These are phyloP conservation scores for Cephalopterus ornatus DNA, from an alignment of 2,113 vertebrate species.

Conservation along the genomic window DNA sequence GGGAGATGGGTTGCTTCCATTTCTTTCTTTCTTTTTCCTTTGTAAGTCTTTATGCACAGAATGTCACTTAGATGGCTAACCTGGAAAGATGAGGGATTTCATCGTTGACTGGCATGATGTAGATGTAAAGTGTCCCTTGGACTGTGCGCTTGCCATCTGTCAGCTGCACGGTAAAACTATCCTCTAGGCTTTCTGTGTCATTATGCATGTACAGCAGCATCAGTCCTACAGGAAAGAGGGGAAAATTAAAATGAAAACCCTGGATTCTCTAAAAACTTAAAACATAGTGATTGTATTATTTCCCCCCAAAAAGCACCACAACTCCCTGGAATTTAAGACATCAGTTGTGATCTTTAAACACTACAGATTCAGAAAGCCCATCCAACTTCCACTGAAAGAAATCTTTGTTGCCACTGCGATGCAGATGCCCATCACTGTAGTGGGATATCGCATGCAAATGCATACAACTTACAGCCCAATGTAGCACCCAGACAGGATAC, in stretches of 20 bases:
- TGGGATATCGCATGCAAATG: not conserved
- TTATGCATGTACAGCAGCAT: conserved; percentile 85
- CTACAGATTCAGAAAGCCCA: not conserved
- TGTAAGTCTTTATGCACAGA: not conserved
- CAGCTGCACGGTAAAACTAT: conserved; percentile 80
- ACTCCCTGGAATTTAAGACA: not conserved
- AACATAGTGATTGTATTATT: not conserved
- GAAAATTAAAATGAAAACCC: conserved; percentile 21
- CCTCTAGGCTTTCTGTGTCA: conserved; percentile 86
- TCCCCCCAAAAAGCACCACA: not conserved
- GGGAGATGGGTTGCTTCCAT: not conserved
- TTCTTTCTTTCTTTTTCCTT: not conserved
- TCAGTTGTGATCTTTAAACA: not conserved
- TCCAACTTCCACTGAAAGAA: not conserved
- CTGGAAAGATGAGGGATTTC: conserved; percentile 78
- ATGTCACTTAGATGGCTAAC: conserved; percentile 78
- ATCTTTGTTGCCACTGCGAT: not conserved
- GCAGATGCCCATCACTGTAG: not conserved
- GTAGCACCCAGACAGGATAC: rapidly evolving
- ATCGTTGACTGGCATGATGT: conserved; percentile 86
- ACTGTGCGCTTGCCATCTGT: conserved; percentile 88
- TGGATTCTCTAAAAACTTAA: not conserved
- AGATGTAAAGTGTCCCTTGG: conserved; percentile 79
- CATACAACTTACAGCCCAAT: not conserved
- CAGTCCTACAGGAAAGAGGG: conserved; percentile 74